These are phyloP conservation scores for Pharmacophagus antenor DNA, from an alignment of 2,888 invertebrate species.

Conservation along the genomic window DNA sequence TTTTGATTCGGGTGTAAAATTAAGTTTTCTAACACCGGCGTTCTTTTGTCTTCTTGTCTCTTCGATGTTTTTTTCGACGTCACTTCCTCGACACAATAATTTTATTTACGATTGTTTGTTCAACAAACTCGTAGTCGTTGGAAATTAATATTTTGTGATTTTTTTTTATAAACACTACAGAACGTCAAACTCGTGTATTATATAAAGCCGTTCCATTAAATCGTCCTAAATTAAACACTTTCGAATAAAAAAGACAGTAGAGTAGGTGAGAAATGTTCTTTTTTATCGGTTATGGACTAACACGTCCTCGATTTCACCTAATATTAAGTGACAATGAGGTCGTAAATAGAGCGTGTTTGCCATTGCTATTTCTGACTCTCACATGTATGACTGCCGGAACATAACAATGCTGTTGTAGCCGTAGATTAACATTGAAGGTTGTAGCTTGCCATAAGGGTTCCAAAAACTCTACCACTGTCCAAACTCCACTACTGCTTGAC, in stretches of 20 bases:
- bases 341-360: no score
- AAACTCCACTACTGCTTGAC: no score
- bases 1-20: slow-evolving; percentile 78
- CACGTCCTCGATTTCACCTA: no score
- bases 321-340: no score
- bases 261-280: background rate
- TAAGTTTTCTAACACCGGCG: slow-evolving; percentile 68
- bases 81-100: slow-evolving; percentile 50
- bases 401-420: no score
- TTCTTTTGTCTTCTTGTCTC: slow-evolving; percentile 57
- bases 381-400: no score
- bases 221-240: background rate
- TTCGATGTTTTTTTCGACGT: slow-evolving; percentile 54
- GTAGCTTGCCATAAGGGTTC: no score
- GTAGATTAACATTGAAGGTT: no score
- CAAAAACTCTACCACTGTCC: no score
- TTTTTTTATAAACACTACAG: slow-evolving; percentile 30
- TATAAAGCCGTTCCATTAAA: slow-evolving; percentile 23
- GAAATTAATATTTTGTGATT: slow-evolving; percentile 28
- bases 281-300: no score
- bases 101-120: slow-evolving; percentile 58
- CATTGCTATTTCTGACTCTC: no score
- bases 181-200: slow-evolving; percentile 27
- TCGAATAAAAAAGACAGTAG: background rate
- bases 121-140: slow-evolving; percentile 44